Base-by-base conservation (phyloP, 2,888 invertebrate species). In the Perdita meconis region DNA sequence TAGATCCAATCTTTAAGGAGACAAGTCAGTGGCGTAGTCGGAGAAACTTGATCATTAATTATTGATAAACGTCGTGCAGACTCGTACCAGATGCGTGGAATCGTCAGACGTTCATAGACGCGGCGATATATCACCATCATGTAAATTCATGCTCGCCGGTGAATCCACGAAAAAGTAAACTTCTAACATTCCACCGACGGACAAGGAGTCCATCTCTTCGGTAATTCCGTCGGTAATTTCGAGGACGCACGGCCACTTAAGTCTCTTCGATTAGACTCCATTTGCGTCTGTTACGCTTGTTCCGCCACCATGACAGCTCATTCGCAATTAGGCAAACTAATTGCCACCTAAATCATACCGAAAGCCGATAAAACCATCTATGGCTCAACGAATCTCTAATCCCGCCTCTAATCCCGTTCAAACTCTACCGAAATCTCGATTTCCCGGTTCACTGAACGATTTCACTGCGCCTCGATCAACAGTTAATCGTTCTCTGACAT, bases 251-350 rank as follows among this genome's bases (percentile, higher is more conserved):
- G 19, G 44, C n/a, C 19, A 47, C 22, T 8, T 47, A 47, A 47
- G 10, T 22, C n/a, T 22, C 2, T 6, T 2, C 36, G 55, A 3
- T 10, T 1, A 13, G 1, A 13, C 2, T 26, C 4, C 22, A 55
- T 70, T 65, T 38, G 12, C 2, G 19, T 36, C 30, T 19, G 30
- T 70, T 40, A 34, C 8, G 36, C 34, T 38, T 50, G n/a, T 12
- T 16, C 3, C 0, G 8, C 38, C n/a, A 6, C 5, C 34, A 1
- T 4, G 16, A 1, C 13, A 10, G 2, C 38, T 1, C 19, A 0
- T n/a, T 10, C 8, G 13, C 19, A 24, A 61, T 51, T 40, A n/a
- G 50, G 24, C 61, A 16, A 34, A 16, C 12, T 53, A 34, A 3
- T 19, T 55, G 63, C 26, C 53, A 0, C 16, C 13, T 44, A 63